phyloP scores from a whole-genome alignment of 1,140 invertebrate species.

The Drosophila erecta region DNA sequence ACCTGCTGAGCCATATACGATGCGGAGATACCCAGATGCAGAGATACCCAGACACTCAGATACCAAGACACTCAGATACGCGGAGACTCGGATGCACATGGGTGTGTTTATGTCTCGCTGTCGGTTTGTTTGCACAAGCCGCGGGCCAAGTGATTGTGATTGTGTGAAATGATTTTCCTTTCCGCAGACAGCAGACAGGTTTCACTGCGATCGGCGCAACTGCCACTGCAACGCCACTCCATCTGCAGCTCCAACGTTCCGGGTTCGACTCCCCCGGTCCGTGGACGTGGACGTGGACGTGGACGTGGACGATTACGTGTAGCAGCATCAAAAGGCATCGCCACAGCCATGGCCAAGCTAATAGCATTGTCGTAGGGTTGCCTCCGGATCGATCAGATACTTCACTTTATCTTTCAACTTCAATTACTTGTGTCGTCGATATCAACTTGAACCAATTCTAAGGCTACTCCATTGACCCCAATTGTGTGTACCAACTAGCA shows the following conservation, averaged over 20 bases:
- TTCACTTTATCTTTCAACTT: background rate
- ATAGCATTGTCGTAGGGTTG: background rate
- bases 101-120: constrained; percentile 57
- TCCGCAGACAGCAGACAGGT: constrained; percentile 79
- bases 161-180: constrained; percentile 80
- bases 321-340: constrained; percentile 58
- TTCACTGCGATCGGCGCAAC: constrained; percentile 63
- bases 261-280: constrained; percentile 68
- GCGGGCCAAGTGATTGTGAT: constrained; percentile 48
- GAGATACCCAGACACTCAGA: background rate
- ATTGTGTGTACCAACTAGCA: constrained; percentile 29
- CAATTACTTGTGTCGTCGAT: background rate
- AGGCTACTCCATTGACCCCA: background rate
- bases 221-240: constrained; percentile 30
- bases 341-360: constrained; percentile 24
- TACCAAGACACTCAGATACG: constrained; percentile 4
- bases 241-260: constrained; percentile 49
- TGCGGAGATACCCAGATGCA: constrained; percentile 10
- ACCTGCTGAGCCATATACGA: constrained; percentile 60
- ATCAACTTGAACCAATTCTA: background rate
- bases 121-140: constrained; percentile 73
- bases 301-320: constrained; percentile 70
- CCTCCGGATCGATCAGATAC: background rate
- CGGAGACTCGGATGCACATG: constrained; percentile 19
- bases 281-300: constrained; percentile 48